Percentiles rank a stretch among this genome's conserved stretches.
Evolutionary conservation across 2,797 vertebrate species (phyloP).

Genomic region (Pteronotus mesoamericanus): DNA sequence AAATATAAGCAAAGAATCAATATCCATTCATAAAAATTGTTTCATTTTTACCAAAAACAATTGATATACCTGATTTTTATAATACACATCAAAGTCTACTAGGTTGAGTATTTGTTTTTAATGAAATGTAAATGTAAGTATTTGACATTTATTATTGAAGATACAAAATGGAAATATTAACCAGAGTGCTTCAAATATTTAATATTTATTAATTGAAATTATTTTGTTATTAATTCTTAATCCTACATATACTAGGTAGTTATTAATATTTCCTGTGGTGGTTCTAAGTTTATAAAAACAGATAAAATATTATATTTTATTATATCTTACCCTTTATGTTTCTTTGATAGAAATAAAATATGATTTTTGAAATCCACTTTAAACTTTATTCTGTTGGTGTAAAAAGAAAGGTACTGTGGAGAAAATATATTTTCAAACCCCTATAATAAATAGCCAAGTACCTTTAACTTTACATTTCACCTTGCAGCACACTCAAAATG

Average conservation of each 20-base stretch:
- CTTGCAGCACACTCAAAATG: slow-evolving; percentile 85
- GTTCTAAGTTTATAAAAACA: neutral
- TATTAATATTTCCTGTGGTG: neutral
- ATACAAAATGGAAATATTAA: neutral
- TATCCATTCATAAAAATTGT: neutral
- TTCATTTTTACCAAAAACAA: neutral
- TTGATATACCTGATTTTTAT: neutral
- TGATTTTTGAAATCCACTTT: neutral
- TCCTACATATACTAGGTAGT: neutral
- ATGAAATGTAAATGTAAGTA: neutral
- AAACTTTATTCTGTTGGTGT: slow-evolving; percentile 58
- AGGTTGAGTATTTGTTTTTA: neutral
- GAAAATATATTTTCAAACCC: slow-evolving; percentile 69
- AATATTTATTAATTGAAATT: neutral
- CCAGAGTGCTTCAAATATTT: neutral
- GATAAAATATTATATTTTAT: neutral
- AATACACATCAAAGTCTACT: neutral
- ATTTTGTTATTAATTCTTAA: neutral
- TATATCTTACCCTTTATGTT: neutral
- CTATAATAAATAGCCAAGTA: slow-evolving; percentile 74
- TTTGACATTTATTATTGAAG: neutral
- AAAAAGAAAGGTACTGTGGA: slow-evolving; percentile 45
- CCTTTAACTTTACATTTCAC: slow-evolving; percentile 85
- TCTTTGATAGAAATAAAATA: neutral
- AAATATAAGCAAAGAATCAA: neutral